Evolutionary conservation across 2,113 vertebrate species (phyloP), one percentile per base, ranked within the genome.

Genomic region (Lagopus muta): DNA sequence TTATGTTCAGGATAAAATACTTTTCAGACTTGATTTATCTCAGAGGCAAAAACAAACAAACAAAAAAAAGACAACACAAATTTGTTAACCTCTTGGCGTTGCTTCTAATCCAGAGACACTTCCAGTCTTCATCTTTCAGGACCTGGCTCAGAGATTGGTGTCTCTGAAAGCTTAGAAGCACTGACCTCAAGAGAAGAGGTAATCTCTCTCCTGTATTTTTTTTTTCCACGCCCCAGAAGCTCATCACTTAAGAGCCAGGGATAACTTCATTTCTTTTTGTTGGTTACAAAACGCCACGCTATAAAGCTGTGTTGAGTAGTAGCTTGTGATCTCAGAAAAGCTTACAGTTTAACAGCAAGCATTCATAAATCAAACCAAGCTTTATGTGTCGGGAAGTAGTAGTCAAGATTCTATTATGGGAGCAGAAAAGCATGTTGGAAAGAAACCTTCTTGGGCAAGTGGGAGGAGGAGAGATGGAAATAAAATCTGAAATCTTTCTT

Each of bases 311-410:
- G 24, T 30, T 34, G 38, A 65, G 45, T 32, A 30, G 36, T 62
- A 76, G 42, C n/a, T 48, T 58, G 38, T 60, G 55, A 60, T 82
- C 50, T 48, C 55, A 73, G 50, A 30, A 91, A 69, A 78, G 21
- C 48, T 69, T 87, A 27, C 8, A 25, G 64, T 87, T 47, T 69
- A 90, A 58, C 47, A 77, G 58, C 32, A 75, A 79, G 64, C 32
- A n/a, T 81, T 88, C 65, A 77, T 90, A 73, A 88, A 92, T 90
- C 70, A 77, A 90, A 54, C 30, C 43, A 62, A 73, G 81, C 27
- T 77, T 52, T 54, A 45, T 20, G 43, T 88, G 80, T 38, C 27
- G 57, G 75, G 65, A 90, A 76, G 38, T 22, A 52, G 45, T 22
- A 65, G 27, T 82, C 38, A 38, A 21, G 58, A 13, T 62, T 48